Evolutionary conservation across 1,140 invertebrate species (phyloP), one percentile per base, ranked within the genome.

Genomic region (Lordiphosa collinella): DNA sequence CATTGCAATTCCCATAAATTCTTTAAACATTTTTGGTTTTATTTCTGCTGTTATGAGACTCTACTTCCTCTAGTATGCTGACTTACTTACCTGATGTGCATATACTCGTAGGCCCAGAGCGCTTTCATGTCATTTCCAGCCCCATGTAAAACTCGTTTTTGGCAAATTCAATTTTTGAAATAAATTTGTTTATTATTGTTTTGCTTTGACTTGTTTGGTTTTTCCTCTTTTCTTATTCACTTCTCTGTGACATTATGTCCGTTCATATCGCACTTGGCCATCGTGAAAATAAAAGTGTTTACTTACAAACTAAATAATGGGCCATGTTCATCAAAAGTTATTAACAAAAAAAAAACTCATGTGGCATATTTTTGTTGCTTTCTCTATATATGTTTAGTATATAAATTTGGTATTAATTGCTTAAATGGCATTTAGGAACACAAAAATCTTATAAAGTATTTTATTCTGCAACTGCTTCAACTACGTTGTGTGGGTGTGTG

Each of bases 291-390:
- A 76, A 66, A 82, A 76, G 56, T 41, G 58, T 65, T 49, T 54
- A 44, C 75, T 80, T 80, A 80, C 76, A 57, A 41, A 80, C 76
- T 80, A 76, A 76, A 82, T 82, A 80, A 80, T 80, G 76, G 66
- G 71, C 61, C 76, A 57, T 82, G 66, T 82, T 76, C 48, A 53
- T 64, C 16, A 57, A 18, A 51, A 67, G 44, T 43, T 22, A 18
- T 46, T 31, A 67, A 67, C 49, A 44, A 46, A 58, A 44, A 46
- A 58, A 52, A 46, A 58, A 31, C 43, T 31, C 41, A 51, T 62
- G 58, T 65, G 43, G 34, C 29, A 29, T 44, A 44, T 54, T 65
- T 32, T 25, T 9, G 11, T 44, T 29, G 11, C 11, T 6, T 35
- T 43, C 29, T 44, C 7, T 47, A 16, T 62, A 48, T 43, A 38